Conservation (phyloP, 2,888 invertebrate genomes). For the Parnassius apollo region DNA sequence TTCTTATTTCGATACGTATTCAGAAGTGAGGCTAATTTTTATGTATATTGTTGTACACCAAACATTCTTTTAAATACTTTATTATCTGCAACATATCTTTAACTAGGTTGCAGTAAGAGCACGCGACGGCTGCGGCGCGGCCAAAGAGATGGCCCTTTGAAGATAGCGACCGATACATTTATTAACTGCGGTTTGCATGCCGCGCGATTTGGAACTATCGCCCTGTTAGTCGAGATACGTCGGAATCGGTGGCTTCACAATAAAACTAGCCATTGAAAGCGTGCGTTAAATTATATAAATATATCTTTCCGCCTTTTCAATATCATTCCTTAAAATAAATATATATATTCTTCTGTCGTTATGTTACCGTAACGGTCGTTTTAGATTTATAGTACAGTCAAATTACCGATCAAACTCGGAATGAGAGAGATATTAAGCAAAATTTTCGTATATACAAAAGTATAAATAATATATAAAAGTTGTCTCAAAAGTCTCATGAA, state of each 20-base stretch:
- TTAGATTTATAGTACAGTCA: too few species aligned
- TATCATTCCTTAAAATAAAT: too few species aligned
- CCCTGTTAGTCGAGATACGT: conserved; percentile 2
- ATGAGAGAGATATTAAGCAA: too few species aligned
- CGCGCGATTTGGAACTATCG: conserved; percentile 19
- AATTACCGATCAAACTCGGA: too few species aligned
- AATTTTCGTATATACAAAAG: too few species aligned
- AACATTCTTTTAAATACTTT: conserved; percentile 31
- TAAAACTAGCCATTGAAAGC: background rate
- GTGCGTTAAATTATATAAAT: too few species aligned
- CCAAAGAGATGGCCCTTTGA: conserved; percentile 74
- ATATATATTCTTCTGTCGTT: too few species aligned
- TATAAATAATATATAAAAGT: too few species aligned
- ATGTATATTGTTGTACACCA: background rate
- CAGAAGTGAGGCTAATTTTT: background rate
- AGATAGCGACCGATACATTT: conserved; percentile 77
- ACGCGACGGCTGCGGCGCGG: conserved; percentile 54
- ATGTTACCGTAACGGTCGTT: too few species aligned
- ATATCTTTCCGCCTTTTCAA: too few species aligned
- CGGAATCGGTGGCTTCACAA: background rate
- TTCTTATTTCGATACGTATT: background rate
- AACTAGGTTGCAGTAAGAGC: conserved; percentile 31
- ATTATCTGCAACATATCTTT: conserved; percentile 38
- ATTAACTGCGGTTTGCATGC: conserved; percentile 42
- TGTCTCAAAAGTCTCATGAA: too few species aligned